Evolutionary conservation across 2,888 invertebrate genomes (phyloP).

Genomic region (Nomada fucata): DNA sequence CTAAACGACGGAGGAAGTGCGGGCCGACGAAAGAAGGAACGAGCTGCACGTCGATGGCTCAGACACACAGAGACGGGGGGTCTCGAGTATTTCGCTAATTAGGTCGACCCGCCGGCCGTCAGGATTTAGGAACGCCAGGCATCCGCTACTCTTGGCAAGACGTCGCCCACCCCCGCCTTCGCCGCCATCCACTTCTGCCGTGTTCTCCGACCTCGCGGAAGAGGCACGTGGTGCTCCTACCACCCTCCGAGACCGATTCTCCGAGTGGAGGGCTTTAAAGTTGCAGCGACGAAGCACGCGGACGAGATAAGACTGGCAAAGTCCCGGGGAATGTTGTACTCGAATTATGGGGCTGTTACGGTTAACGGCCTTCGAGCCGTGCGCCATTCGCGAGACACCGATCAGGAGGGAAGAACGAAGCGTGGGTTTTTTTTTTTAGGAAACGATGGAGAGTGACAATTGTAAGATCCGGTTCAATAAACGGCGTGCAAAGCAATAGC

Average conservation of each 20-base stretch:
- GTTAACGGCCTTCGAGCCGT: background rate
- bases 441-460: no score
- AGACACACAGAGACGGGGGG: constrained; percentile 25
- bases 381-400: background rate
- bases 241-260: constrained; percentile 11
- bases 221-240: constrained; percentile 22
- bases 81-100: constrained; percentile 81
- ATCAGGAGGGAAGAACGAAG: background rate
- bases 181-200: background rate
- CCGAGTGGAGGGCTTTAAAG: constrained; percentile 24
- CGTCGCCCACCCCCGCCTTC: constrained; percentile 35
- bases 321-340: constrained; percentile 1
- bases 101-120: constrained; percentile 78
- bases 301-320: constrained; percentile 16
- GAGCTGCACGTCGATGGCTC: constrained; percentile 37
- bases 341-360: background rate
- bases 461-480: no score
- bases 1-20: constrained; percentile 42
- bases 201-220: constrained; percentile 14
- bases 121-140: constrained; percentile 80
- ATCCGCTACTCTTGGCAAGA: constrained; percentile 78
- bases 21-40: constrained; percentile 58
- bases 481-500: no score
- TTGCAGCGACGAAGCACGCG: constrained; percentile 22
- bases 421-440: no score